Conservation (phyloP, 2,888 invertebrate species). For the Diaperis boleti region DNA sequence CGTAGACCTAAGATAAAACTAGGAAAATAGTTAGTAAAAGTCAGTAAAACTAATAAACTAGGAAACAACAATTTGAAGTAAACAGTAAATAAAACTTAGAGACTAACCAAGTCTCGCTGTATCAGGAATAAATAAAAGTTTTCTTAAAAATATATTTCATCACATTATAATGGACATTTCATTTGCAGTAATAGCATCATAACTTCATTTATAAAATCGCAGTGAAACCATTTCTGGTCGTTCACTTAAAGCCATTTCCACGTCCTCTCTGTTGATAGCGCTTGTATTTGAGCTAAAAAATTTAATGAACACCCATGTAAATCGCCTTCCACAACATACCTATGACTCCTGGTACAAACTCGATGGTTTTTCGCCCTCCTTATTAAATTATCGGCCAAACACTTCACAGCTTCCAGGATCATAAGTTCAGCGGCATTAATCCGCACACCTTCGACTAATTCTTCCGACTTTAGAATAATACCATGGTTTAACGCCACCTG, state of each 20-base stretch:
- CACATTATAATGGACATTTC: conserved; percentile 12
- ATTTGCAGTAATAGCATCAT: conserved; percentile 40
- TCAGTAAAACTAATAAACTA: too few relatives aligned
- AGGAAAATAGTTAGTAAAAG: too few relatives aligned
- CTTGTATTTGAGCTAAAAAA: conserved; percentile 17
- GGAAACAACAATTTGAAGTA: too few relatives aligned
- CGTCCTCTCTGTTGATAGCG: conserved; percentile 48
- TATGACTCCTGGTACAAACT: conserved; percentile 51
- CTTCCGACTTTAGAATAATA: conserved; percentile 65
- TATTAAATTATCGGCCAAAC: conserved; percentile 69
- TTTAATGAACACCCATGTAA: not conserved
- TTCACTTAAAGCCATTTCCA: conserved; percentile 51
- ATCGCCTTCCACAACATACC: conserved; percentile 44
- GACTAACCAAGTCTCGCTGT: too few relatives aligned
- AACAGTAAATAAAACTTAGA: not conserved
- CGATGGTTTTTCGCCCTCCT: conserved; percentile 57
- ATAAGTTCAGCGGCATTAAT: conserved; percentile 68
- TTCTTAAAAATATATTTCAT: conserved; percentile 22
- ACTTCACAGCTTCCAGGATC: conserved; percentile 68
- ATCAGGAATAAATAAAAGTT: too few relatives aligned
- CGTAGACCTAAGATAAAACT: too few relatives aligned
- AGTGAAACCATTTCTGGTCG: conserved; percentile 52
- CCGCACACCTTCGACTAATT: conserved; percentile 65
- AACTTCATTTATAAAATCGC: conserved; percentile 47
- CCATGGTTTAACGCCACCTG: conserved; percentile 66